Conservation (phyloP, 1,140 invertebrate genomes). For the Drosophila setifemur region DNA sequence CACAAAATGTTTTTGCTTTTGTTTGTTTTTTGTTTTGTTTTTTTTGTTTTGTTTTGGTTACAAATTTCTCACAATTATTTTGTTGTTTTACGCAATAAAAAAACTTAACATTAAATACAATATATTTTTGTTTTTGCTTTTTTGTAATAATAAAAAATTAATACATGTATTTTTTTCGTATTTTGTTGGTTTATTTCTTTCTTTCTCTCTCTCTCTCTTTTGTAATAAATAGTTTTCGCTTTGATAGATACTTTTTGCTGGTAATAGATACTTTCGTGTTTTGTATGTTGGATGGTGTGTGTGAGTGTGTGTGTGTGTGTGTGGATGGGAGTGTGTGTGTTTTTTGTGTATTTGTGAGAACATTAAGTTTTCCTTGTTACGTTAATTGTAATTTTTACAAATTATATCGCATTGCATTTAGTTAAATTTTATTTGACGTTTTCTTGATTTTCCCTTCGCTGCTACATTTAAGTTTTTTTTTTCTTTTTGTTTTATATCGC, state of each 20-base stretch:
- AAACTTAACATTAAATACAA: slow-evolving; percentile 81
- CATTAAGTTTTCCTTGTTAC: slow-evolving; percentile 67
- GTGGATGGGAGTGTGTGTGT: slow-evolving; percentile 16
- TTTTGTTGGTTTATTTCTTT: slow-evolving; percentile 52
- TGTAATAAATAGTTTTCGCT: slow-evolving; percentile 74
- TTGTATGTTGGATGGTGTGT: slow-evolving; percentile 25
- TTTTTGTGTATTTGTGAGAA: slow-evolving; percentile 57
- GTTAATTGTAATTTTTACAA: slow-evolving; percentile 69
- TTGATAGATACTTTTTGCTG: slow-evolving; percentile 71
- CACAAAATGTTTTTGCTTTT: slow-evolving; percentile 57
- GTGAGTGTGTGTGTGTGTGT: slow-evolving; percentile 22
- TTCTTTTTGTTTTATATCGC: slow-evolving; percentile 64
- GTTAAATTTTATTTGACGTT: slow-evolving; percentile 39
- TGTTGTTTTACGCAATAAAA: slow-evolving; percentile 73
- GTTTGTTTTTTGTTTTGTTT: slow-evolving; percentile 31
- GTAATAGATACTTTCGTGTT: slow-evolving; percentile 63
- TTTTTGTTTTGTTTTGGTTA: slow-evolving; percentile 75
- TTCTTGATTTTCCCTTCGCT: slow-evolving; percentile 39
- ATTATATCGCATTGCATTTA: slow-evolving; percentile 76
- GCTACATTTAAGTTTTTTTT: slow-evolving; percentile 56
- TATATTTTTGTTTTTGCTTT: slow-evolving; percentile 61
- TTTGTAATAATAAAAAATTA: slow-evolving; percentile 76
- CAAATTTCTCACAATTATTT: slow-evolving; percentile 78
- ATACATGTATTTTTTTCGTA: slow-evolving; percentile 71
- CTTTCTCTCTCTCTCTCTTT: slow-evolving; percentile 36